phyloP scores from a whole-genome alignment of 2,797 vertebrate species.

The Chelmon rostratus region DNA sequence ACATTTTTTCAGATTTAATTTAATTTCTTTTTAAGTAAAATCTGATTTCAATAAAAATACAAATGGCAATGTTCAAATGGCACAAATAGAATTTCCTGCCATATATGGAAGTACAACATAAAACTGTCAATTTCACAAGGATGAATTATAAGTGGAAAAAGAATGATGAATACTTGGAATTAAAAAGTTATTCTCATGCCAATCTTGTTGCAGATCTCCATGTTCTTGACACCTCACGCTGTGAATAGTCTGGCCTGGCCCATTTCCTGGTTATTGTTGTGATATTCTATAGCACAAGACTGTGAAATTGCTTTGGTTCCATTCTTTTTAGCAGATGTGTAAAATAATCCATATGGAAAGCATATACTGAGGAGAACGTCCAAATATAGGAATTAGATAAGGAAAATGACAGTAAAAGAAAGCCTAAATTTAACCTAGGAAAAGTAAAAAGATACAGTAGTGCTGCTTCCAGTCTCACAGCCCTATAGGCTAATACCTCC shows the following conservation, averaged over 20 bases:
- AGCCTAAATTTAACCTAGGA: constrained; percentile 24
- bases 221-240: constrained; percentile 19
- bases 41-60: background rate
- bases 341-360: constrained; percentile 22
- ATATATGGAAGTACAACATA: background rate
- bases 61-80: background rate
- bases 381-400: constrained; percentile 18
- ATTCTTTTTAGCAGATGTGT: constrained; percentile 15
- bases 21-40: background rate
- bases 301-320: constrained; percentile 41
- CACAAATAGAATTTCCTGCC: background rate
- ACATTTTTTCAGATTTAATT: too few relatives aligned
- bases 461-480: background rate
- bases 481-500: constrained; percentile 11
- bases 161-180: background rate
- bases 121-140: background rate
- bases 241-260: constrained; percentile 50
- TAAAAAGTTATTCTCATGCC: too few relatives aligned
- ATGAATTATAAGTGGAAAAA: background rate
- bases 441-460: background rate
- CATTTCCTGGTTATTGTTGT: constrained; percentile 6
- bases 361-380: constrained; percentile 18
- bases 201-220: background rate
- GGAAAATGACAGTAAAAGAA: background rate
- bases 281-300: constrained; percentile 31